A percentile compares a stretch with the other conserved stretches of the same genome.
phyloP scores from a whole-genome alignment of 1,140 invertebrate species.

The Paramacrobiotus metropolitanus region DNA sequence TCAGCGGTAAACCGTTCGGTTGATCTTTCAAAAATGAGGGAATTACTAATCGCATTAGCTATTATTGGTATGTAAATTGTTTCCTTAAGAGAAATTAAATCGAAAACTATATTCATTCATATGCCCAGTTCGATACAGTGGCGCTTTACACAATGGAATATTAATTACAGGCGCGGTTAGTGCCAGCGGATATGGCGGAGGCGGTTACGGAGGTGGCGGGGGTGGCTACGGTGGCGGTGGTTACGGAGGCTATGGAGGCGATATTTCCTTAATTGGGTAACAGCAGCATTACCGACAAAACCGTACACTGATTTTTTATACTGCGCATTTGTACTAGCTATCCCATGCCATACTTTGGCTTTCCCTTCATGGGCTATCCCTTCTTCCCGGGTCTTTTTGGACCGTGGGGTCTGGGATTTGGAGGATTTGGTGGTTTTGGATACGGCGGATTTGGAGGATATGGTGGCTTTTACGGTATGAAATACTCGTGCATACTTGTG shows the following conservation, averaged over 20 bases:
- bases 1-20: too few species aligned
- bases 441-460: neutral
- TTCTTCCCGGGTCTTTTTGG: neutral
- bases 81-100: too few species aligned
- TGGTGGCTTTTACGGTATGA: neutral
- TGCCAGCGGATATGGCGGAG: neutral
- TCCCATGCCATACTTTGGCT: slow-evolving; percentile 5
- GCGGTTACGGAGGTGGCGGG: neutral
- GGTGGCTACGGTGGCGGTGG: slow-evolving; percentile 3
- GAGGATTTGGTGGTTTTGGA: neutral
- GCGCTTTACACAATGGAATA: too few species aligned
- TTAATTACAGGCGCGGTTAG: neutral
- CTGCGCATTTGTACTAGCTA: neutral
- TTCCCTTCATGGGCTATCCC: slow-evolving; percentile 1
- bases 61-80: too few species aligned
- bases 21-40: too few species aligned
- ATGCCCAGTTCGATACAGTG: too few species aligned
- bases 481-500: too few species aligned
- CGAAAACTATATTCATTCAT: too few species aligned
- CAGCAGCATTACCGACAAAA: too few species aligned
- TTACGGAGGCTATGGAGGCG: slow-evolving; percentile 2
- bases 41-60: too few species aligned
- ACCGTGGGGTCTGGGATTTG: neutral
- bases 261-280: neutral
- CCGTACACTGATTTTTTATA: too few species aligned